Evolutionary conservation across 1,140 invertebrate species (phyloP).

Genomic region (Drosophila persimilis): DNA sequence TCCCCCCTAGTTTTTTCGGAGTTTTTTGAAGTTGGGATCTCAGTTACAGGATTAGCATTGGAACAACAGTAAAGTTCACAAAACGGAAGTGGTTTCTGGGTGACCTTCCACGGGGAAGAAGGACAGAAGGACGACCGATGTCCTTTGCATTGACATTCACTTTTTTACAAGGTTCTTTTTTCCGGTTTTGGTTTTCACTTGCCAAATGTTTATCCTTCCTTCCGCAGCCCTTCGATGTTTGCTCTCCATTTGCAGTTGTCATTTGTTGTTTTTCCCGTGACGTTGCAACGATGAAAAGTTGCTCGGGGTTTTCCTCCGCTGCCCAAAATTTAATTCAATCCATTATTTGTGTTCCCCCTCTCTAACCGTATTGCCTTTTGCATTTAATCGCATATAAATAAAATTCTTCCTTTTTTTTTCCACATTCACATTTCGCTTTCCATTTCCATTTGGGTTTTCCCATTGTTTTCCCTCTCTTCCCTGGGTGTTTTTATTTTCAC

Average conservation of each 20-base stretch:
- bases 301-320: slow-evolving; percentile 11
- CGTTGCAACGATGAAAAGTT: slow-evolving; percentile 22
- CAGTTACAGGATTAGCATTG: slow-evolving; percentile 66
- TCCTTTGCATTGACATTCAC: slow-evolving; percentile 34
- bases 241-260: slow-evolving; percentile 61
- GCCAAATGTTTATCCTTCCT: slow-evolving; percentile 26
- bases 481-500: slow-evolving; percentile 19
- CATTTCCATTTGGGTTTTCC: slow-evolving; percentile 65
- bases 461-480: slow-evolving; percentile 55
- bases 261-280: slow-evolving; percentile 63
- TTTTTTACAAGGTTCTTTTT: slow-evolving; percentile 43
- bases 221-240: slow-evolving; percentile 13
- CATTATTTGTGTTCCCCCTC: slow-evolving; percentile 65
- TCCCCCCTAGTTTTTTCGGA: slow-evolving; percentile 31
- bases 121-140: background rate
- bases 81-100: slow-evolving; percentile 26
- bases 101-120: background rate
- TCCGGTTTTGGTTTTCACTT: slow-evolving; percentile 35
- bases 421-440: slow-evolving; percentile 39
- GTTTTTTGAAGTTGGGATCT: slow-evolving; percentile 21
- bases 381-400: slow-evolving; percentile 76
- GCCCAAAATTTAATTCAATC: slow-evolving; percentile 70
- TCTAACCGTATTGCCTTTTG: slow-evolving; percentile 37
- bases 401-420: slow-evolving; percentile 44
- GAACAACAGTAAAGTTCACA: slow-evolving; percentile 19